A percentile compares a stretch with the other conserved stretches of the same genome.
These are phyloP conservation scores for Pavo muticus DNA, from an alignment of 2,113 vertebrate genomes.

Conservation along the genomic window DNA sequence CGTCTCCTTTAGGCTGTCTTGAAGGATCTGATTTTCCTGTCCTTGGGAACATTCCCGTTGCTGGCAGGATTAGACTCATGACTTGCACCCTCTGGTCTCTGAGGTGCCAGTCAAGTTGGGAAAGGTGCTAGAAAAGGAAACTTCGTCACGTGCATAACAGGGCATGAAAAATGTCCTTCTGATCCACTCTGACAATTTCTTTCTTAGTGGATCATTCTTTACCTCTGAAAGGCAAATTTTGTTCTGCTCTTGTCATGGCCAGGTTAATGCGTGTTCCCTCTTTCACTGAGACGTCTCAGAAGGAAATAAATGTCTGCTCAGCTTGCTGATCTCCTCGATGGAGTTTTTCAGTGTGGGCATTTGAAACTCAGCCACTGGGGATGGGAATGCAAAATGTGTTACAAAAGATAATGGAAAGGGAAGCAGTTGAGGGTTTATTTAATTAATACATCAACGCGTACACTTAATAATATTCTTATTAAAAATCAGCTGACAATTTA, in stretches of 20 bases:
- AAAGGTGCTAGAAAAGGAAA: not conserved
- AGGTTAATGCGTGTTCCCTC: not conserved
- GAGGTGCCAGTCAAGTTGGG: not conserved
- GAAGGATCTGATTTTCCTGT: not conserved
- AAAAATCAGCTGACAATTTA: not conserved
- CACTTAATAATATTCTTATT: not conserved
- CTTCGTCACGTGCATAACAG: not conserved
- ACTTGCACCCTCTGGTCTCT: not conserved
- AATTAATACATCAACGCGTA: not conserved
- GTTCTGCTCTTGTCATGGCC: not conserved
- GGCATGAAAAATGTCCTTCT: not conserved
- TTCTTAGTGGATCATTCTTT: not conserved
- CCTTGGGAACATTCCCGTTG: not conserved
- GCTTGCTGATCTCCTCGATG: too few species aligned
- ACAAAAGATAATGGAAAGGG: not conserved
- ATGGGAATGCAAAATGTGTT: not conserved
- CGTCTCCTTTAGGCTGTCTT: not conserved
- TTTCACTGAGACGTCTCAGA: not conserved
- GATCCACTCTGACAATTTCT: not conserved
- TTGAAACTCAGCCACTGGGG: not conserved
- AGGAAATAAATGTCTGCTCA: not conserved
- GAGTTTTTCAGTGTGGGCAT: not conserved
- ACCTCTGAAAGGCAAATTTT: not conserved
- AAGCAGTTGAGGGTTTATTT: not conserved
- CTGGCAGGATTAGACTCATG: not conserved